A percentile compares a stretch with the other conserved stretches of the same genome.
phyloP scores from a whole-genome alignment of 2,113 vertebrate species.

The Stigmatopora nigra region DNA sequence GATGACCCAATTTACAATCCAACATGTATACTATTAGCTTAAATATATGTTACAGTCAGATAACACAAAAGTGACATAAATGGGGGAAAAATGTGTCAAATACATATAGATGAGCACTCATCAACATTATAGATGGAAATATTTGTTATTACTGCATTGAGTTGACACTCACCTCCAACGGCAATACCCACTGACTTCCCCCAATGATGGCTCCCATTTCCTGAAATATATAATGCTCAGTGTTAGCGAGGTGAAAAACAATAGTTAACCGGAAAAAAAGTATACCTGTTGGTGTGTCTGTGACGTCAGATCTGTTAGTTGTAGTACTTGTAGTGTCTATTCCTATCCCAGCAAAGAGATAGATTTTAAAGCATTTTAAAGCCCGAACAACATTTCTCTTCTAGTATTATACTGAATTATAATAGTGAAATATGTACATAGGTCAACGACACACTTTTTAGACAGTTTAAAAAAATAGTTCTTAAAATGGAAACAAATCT shows the following conservation, averaged over 20 bases:
- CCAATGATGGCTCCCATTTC: rapidly evolving
- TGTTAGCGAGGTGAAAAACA: neutral
- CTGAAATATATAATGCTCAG: constrained; percentile 8
- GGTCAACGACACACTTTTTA: no score
- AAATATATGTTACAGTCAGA: no score
- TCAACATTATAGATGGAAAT: neutral
- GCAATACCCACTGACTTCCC: neutral
- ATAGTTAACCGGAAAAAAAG: neutral
- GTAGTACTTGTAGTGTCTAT: neutral
- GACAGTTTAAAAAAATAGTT: no score
- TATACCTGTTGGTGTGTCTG: constrained; percentile 1
- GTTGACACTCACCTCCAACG: constrained; percentile 20
- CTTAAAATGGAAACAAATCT: neutral
- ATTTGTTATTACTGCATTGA: neutral
- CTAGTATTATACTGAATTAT: neutral
- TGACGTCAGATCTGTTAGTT: neutral
- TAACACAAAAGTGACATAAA: neutral
- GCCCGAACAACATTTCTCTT: neutral
- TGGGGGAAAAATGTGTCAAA: neutral
- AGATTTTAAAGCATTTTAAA: neutral
- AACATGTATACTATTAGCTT: no score
- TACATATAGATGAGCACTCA: neutral
- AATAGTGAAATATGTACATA: no score
- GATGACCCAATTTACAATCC: no score
- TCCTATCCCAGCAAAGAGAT: neutral